Evolutionary conservation across 1,140 invertebrate species (phyloP).

Genomic region (Drosophila truncata): DNA sequence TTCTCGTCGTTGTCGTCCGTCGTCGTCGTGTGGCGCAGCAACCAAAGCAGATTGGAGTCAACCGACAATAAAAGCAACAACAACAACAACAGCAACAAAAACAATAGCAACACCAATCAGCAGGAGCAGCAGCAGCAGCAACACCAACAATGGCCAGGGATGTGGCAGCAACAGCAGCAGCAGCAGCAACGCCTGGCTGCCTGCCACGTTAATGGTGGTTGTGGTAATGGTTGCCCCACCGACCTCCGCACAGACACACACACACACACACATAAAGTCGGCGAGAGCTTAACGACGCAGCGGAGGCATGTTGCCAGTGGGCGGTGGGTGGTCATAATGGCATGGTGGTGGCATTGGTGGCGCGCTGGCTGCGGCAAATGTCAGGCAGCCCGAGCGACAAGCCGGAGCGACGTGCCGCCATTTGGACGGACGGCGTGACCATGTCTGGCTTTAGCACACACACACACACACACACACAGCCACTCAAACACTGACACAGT

Average conservation of each 20-base stretch:
- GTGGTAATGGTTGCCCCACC: constrained; percentile 81
- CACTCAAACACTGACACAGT: constrained; percentile 42
- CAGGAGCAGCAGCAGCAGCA: constrained; percentile 43
- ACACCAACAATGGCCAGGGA: constrained; percentile 55
- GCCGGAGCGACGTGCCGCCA: constrained; percentile 76
- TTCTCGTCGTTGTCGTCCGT: constrained; percentile 39
- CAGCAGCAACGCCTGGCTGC: constrained; percentile 72
- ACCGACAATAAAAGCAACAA: constrained; percentile 83
- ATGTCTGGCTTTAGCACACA: constrained; percentile 80
- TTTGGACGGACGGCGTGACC: constrained; percentile 74
- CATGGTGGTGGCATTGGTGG: constrained; percentile 57
- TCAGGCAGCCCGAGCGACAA: constrained; percentile 73
- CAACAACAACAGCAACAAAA: constrained; percentile 52
- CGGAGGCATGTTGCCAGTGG: constrained; percentile 49
- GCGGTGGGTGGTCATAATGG: constrained; percentile 55
- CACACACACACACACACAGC: constrained; percentile 63
- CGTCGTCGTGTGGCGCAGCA: constrained; percentile 79
- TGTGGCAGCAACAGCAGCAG: constrained; percentile 30
- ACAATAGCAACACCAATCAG: constrained; percentile 35
- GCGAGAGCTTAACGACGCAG: constrained; percentile 53
- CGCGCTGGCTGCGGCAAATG: constrained; percentile 80
- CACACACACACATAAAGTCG: constrained; percentile 25
- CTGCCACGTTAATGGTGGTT: constrained; percentile 83
- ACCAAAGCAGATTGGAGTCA: constrained; percentile 84
- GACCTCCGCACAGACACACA: constrained; percentile 45